Evolutionary conservation across 1,140 invertebrate genomes (phyloP), one percentile per base, ranked within the genome.

Genomic region (Eciton burchellii): DNA sequence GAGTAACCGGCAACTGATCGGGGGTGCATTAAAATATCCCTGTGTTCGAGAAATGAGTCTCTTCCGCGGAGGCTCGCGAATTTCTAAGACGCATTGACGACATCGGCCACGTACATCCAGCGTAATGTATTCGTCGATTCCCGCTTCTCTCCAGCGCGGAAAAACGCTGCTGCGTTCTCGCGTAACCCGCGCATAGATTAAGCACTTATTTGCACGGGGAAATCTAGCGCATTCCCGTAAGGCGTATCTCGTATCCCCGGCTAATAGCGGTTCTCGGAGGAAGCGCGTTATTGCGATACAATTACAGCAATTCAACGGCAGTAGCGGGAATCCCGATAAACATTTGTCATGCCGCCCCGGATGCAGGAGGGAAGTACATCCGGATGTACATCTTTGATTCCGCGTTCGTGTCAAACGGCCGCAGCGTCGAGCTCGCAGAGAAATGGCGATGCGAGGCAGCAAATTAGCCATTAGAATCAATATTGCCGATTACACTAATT

Each of bases 291-390:
- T 71, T 60, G 45, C 60, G 12, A 9, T 24, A 65, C 57, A 49
- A 88, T 89, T 81, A 86, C 63, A 66, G 66, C 72, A 59, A 83
- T 77, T 73, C 66, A 60, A 35, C 29, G 62, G 79, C 72, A n/a
- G 56, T 29, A 72, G 29, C 72, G 21, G 73, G 49, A 56, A 66
- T 43, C 56, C 59, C 49, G 57, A 21, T 57, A 68, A 86, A 81
- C 70, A 74, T 65, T 77, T 54, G 41, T 72, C 35, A 29, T 54
- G n/a, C 14, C 19, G 29, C 57, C 26, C 41, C 84, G 77, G 84
- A 86, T 76, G 81, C 71, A 3, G 12, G 49, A 35, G 83, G 79
- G 83, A 86, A 86, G 84, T n/a, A n/a, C n/a, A n/a, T n/a, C n/a
- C n/a, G n/a, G n/a, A n/a, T n/a, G 85, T 86, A 83, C 26, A 49